Conservation (phyloP, 2,797 vertebrate genomes). For the Schizothorax lantsangensis region DNA sequence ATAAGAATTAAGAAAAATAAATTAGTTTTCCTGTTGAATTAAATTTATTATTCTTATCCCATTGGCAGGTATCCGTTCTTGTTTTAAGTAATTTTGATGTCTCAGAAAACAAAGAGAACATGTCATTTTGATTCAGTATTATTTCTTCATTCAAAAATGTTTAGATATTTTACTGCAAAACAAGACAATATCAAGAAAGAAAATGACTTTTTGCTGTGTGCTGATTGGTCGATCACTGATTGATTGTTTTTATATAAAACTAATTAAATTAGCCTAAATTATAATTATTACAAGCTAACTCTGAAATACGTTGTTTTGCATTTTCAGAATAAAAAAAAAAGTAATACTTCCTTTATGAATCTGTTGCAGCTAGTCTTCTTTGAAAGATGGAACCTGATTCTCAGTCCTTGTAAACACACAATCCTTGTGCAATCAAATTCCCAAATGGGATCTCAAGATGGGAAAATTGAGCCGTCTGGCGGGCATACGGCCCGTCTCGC, state of each 20-base stretch:
- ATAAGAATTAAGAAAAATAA: not conserved
- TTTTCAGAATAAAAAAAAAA: not conserved
- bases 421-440: slow-evolving; percentile 46
- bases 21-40: not conserved
- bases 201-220: not conserved
- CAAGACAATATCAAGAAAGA: not conserved
- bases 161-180: not conserved
- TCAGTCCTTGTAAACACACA: not conserved
- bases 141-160: not conserved
- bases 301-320: not conserved
- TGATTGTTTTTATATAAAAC: not conserved
- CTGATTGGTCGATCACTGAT: not conserved
- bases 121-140: not conserved
- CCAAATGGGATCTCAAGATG: slow-evolving; percentile 34
- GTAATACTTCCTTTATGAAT: not conserved
- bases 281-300: not conserved
- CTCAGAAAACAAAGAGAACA: not conserved
- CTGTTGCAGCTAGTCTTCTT: not conserved
- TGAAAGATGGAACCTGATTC: not conserved
- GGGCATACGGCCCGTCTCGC: slow-evolving; percentile 57
- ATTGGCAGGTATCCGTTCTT: not conserved
- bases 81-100: not conserved
- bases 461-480: slow-evolving; percentile 54
- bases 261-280: not conserved
- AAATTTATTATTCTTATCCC: not conserved